Conservation (phyloP, 2,888 invertebrate species). For the Ochropleura leucogaster region DNA sequence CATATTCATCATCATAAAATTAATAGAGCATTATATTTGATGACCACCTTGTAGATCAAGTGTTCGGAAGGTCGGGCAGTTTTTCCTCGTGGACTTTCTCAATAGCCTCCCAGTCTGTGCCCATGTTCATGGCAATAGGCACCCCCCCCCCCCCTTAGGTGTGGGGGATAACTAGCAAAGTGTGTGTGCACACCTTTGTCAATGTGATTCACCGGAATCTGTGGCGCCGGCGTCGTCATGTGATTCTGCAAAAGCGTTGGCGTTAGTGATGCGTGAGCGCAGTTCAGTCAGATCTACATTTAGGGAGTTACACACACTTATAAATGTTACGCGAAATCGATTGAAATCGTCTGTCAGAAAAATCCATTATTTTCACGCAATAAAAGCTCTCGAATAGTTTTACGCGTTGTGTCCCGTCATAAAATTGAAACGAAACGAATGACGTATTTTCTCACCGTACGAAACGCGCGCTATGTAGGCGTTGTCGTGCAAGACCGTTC, state of each 20-base stretch:
- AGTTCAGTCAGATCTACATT: constrained; percentile 27
- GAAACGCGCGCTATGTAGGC: constrained; percentile 7
- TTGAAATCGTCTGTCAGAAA: not conserved
- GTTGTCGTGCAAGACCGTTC: not conserved
- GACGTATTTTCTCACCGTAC: not conserved
- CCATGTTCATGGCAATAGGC: not conserved
- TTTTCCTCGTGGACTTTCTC: not conserved
- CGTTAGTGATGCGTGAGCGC: constrained; percentile 22
- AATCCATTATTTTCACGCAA: not conserved
- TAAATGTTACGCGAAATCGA: no score
- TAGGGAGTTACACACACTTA: not conserved
- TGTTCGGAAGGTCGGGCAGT: not conserved
- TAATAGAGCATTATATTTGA: not conserved
- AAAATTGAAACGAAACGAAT: not conserved
- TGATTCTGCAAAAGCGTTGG: constrained; percentile 6
- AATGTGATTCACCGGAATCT: not conserved
- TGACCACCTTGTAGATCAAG: not conserved
- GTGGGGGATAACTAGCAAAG: not conserved
- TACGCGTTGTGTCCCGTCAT: not conserved
- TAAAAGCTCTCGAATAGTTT: not conserved
- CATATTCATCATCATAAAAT: not conserved
- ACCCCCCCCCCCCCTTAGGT: not conserved
- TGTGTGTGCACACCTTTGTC: not conserved
- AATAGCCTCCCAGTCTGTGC: not conserved
- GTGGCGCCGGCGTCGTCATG: constrained; percentile 11